phyloP scores from a whole-genome alignment of 2,797 vertebrate species.

The Hemibagrus guttatus region DNA sequence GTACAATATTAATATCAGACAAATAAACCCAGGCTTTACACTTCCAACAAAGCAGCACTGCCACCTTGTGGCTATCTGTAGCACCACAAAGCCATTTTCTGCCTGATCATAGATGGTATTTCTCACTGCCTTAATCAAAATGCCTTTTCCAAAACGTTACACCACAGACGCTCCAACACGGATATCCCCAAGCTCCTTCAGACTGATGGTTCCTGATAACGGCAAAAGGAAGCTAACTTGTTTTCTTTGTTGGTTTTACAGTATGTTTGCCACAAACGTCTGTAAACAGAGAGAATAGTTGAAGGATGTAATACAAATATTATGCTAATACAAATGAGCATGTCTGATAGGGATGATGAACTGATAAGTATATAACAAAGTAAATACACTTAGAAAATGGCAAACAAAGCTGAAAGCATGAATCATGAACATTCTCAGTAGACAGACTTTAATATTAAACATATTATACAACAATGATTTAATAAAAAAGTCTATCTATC shows the following conservation, averaged over 20 bases:
- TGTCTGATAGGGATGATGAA: neutral
- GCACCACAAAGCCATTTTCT: neutral
- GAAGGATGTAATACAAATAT: neutral
- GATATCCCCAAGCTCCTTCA: neutral
- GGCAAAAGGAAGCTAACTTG: neutral
- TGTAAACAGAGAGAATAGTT: neutral
- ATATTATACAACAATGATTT: too few species aligned
- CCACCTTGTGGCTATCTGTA: slow-evolving; percentile 33
- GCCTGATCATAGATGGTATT: neutral
- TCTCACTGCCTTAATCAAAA: neutral
- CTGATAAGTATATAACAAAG: neutral
- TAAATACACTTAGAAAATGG: neutral
- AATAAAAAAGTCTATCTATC: too few species aligned
- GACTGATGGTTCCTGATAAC: neutral
- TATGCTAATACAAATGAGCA: neutral
- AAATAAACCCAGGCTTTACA: neutral
- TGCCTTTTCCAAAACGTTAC: neutral
- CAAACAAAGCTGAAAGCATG: neutral
- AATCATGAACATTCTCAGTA: neutral
- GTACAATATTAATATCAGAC: neutral
- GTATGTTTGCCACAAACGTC: neutral
- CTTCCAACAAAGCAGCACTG: slow-evolving; percentile 18
- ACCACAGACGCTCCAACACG: neutral
- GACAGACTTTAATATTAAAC: neutral
- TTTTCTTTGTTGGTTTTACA: neutral